phyloP scores from a whole-genome alignment of 2,888 invertebrate genomes.

The Coenonympha arcania region DNA sequence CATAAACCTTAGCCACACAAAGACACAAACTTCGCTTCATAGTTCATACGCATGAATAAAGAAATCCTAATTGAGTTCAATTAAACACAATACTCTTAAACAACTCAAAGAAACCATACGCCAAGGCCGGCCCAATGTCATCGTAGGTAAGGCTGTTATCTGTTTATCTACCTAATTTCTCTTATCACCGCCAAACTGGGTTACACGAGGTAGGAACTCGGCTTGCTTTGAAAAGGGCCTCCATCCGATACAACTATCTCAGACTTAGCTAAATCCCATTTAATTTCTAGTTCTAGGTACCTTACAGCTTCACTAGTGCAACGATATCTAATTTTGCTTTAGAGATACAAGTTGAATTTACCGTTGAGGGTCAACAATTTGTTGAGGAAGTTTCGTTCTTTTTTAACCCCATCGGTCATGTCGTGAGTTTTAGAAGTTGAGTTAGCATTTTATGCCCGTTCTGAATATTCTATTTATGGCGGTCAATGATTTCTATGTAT shows the following conservation, averaged over 20 bases:
- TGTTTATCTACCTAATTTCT: constrained; percentile 54
- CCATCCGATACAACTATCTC: constrained; percentile 2
- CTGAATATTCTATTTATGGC: too few species aligned
- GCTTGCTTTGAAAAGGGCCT: constrained; percentile 15
- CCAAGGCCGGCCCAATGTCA: constrained; percentile 65
- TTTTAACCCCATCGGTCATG: too few species aligned
- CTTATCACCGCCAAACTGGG: constrained; percentile 60
- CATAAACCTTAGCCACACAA: background rate
- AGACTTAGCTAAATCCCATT: too few species aligned
- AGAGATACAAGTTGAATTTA: too few species aligned
- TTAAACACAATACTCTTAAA: background rate
- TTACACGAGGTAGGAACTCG: constrained; percentile 37
- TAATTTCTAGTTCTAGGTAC: too few species aligned
- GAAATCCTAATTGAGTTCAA: constrained; percentile 1
- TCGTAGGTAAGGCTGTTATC: constrained; percentile 58
- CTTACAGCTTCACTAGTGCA: too few species aligned
- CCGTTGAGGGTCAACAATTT: too few species aligned
- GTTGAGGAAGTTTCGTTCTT: too few species aligned
- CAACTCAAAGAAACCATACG: constrained; percentile 14
- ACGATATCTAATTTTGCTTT: too few species aligned
- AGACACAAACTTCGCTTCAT: background rate
- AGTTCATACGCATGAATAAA: background rate
- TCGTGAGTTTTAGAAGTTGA: too few species aligned
- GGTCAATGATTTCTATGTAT: too few species aligned
- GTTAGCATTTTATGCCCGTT: too few species aligned